Evolutionary conservation across 2,797 vertebrate species (phyloP), one percentile per base, ranked within the genome.

Genomic region (Acridotheres tristis): DNA sequence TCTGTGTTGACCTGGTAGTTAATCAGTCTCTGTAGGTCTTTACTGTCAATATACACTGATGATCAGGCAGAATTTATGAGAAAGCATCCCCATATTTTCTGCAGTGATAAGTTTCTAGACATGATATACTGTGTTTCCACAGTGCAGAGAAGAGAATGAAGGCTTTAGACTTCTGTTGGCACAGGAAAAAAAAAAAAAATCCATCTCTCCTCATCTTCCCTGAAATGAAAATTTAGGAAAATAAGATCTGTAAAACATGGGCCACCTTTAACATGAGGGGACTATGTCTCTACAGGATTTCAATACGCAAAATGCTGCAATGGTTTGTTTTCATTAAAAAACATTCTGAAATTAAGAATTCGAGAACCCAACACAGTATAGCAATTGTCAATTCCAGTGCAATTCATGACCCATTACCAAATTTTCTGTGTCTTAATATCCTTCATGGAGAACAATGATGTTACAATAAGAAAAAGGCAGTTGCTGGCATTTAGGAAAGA

Each of bases 291-390:
- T 21, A 38, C 4, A 22, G 23, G 32, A 25, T 62, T 78, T 78
- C 1, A 9, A 18, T 54, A 26, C 0, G 0, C 13, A 82, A 76
- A 85, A 65, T 36, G 1, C 8, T 51, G 7, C 54, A 47, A 20
- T 2, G 0, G 3, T 50, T 82, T 53, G 2, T 43, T 51, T 51
- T 78, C 18, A 42, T 54, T 66, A 32, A 54, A 91, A 76, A 58
- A 8, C 7, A 17, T 26, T 68, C 10, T 79, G 32, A 88, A 50
- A 16, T 36, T 20, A 3, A 63, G 45, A 63, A 69, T 59, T 19
- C 9, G 48, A 42, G 8, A 68, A 61, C 25, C 21, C 10, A 61
- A 48, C 23, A 29, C 1, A 55, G 8, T 25, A 5, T 9, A 51
- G 15, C 15, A 57, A 16, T 47, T 79, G 53, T 18, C 7, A 47